Percentiles rank a stretch among this genome's conserved stretches.
Conservation (phyloP, 2,113 vertebrate genomes). For the Patagioenas fasciata region DNA sequence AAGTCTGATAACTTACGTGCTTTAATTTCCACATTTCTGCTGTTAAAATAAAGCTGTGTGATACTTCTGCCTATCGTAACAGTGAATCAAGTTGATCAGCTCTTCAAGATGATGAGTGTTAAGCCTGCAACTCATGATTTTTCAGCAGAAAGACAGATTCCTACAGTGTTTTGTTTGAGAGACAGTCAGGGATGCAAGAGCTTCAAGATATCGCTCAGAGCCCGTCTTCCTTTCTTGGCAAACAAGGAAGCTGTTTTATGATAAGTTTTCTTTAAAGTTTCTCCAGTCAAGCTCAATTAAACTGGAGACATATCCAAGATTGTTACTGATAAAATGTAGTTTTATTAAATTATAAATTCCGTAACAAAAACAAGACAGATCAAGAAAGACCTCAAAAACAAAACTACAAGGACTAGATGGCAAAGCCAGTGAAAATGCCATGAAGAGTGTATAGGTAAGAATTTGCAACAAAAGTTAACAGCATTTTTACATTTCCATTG, state of each 20-base stretch:
- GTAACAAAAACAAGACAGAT: slow-evolving; percentile 78
- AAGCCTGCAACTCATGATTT: neutral
- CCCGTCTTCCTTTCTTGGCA: neutral
- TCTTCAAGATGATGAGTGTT: neutral
- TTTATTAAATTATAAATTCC: slow-evolving; percentile 88
- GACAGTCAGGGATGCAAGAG: neutral
- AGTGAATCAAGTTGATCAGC: neutral
- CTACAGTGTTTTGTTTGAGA: neutral
- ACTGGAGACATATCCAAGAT: neutral
- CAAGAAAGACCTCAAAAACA: slow-evolving; percentile 73
- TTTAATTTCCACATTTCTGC: neutral
- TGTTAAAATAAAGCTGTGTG: neutral
- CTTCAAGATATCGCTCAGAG: neutral
- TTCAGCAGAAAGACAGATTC: neutral
- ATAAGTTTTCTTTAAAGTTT: neutral
- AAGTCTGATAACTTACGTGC: neutral
- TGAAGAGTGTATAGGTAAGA: slow-evolving; percentile 68
- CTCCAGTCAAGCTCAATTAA: slow-evolving; percentile 17
- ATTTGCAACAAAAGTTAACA: slow-evolving; percentile 71
- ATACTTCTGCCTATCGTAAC: neutral
- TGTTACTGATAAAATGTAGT: slow-evolving; percentile 81
- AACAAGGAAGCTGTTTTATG: neutral
- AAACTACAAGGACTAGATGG: slow-evolving; percentile 77
- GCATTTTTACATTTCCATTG: slow-evolving; percentile 73
- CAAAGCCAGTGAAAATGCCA: slow-evolving; percentile 70